A percentile compares a stretch with the other conserved stretches of the same genome.
Conservation (phyloP, 2,113 vertebrate species). For the Loxodonta africana region DNA sequence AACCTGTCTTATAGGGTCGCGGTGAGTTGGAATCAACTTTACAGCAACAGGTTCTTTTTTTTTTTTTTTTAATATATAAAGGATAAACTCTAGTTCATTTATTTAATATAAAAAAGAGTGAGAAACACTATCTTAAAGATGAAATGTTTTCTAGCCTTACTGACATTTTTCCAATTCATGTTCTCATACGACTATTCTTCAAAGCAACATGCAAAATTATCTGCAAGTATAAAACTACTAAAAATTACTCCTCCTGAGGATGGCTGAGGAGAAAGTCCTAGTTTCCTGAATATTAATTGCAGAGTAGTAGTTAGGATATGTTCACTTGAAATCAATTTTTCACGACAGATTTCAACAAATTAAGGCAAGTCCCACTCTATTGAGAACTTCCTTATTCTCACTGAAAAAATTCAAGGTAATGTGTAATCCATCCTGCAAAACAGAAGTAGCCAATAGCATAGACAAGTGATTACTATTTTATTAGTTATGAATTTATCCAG, state of each 20-base stretch:
- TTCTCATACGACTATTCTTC: conserved; percentile 35
- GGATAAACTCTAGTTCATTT: not conserved
- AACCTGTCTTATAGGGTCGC: too few species aligned
- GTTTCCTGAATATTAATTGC: not conserved
- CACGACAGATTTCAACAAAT: not conserved
- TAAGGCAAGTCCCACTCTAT: not conserved
- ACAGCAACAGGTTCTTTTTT: not conserved
- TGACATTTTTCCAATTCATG: conserved; percentile 24
- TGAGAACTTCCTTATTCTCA: not conserved
- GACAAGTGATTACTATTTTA: not conserved
- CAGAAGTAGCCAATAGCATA: not conserved
- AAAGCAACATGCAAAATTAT: conserved; percentile 54
- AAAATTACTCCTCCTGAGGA: conserved; percentile 43
- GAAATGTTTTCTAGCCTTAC: conserved; percentile 38
- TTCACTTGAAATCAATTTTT: conserved; percentile 47
- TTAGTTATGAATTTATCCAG: not conserved
- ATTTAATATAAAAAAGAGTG: conserved; percentile 20
- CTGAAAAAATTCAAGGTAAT: conserved; percentile 37
- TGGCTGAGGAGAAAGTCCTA: not conserved
- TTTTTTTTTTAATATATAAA: not conserved
- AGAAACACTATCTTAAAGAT: conserved; percentile 39
- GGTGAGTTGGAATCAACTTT: not conserved
- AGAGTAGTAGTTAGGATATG: not conserved
- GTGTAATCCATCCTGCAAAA: not conserved
- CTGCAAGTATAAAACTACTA: conserved; percentile 24